These are phyloP conservation scores for Apostichopus parvimensis DNA, from an alignment of 35 echinoderm and acorn worm species.

Conservation along the genomic window DNA sequence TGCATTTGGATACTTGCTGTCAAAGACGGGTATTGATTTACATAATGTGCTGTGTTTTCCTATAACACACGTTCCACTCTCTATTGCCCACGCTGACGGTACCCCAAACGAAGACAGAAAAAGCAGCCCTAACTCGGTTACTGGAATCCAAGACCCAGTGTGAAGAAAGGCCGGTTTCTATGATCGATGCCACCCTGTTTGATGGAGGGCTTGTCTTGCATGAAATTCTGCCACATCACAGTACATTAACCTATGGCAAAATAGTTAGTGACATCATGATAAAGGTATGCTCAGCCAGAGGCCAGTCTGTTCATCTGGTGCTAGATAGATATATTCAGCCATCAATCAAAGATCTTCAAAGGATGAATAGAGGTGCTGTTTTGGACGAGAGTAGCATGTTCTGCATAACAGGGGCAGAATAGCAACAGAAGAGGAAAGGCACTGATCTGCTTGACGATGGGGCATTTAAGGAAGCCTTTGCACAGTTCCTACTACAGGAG, in stretches of 20 bases:
- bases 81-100: conserved; percentile 40
- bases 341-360: too few relatives aligned
- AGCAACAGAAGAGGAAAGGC: too few relatives aligned
- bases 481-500: conserved; percentile 59
- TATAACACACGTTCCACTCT: conserved; percentile 35
- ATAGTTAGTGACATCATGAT: not conserved
- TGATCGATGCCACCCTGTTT: conserved; percentile 31
- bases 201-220: conserved; percentile 49
- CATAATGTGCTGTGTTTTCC: conserved; percentile 53
- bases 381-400: too few relatives aligned
- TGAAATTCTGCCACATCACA: conserved; percentile 36
- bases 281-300: too few relatives aligned
- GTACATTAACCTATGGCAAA: conserved; percentile 53
- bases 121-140: not conserved
- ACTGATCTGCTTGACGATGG: not conserved
- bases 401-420: too few relatives aligned
- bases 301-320: too few relatives aligned
- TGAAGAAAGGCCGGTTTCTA: conserved; percentile 5
- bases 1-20: not conserved
- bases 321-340: too few relatives aligned
- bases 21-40: conserved; percentile 55
- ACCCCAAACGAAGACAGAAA: conserved; percentile 32
- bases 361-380: too few relatives aligned
- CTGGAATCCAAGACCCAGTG: not conserved
- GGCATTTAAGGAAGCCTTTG: conserved; percentile 55